Conservation (phyloP, 2,797 vertebrate species). For the Champsocephalus gunnari region DNA sequence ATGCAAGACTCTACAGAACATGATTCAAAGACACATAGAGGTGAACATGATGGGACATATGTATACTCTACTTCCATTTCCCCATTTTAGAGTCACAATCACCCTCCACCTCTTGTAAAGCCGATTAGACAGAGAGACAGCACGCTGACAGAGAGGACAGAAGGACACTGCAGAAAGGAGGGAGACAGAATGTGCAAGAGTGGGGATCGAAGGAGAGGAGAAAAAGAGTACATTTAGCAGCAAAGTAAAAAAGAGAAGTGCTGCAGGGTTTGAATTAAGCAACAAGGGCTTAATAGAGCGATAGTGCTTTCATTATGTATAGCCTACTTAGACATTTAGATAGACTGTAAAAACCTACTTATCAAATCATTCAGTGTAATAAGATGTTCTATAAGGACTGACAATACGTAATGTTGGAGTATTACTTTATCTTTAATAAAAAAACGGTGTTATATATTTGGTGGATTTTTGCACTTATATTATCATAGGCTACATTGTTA, state of each 20-base stretch:
- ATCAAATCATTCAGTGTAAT: neutral
- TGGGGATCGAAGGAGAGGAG: neutral
- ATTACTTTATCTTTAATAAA: no score
- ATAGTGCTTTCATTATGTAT: neutral
- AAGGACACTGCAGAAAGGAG: constrained; percentile 33
- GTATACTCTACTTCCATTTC: neutral
- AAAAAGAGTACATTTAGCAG: neutral
- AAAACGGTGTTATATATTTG: no score
- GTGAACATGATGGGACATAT: neutral
- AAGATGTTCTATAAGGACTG: neutral
- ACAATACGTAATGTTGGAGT: no score
- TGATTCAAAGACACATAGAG: neutral
- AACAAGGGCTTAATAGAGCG: neutral
- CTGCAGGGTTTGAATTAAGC: neutral
- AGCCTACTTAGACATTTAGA: neutral
- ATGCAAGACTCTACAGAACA: neutral
- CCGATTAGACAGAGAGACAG: constrained; percentile 29
- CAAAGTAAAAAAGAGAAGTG: neutral
- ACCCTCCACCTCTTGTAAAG: constrained; percentile 26
- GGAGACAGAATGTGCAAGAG: neutral
- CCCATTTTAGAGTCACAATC: neutral
- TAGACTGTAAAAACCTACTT: neutral
- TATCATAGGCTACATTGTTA: no score
- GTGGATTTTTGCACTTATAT: no score
- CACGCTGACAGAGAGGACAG: constrained; percentile 6